Base-by-base conservation (phyloP, 92 coral and sea anemone genomes). In the Zoanthus solanderi region DNA sequence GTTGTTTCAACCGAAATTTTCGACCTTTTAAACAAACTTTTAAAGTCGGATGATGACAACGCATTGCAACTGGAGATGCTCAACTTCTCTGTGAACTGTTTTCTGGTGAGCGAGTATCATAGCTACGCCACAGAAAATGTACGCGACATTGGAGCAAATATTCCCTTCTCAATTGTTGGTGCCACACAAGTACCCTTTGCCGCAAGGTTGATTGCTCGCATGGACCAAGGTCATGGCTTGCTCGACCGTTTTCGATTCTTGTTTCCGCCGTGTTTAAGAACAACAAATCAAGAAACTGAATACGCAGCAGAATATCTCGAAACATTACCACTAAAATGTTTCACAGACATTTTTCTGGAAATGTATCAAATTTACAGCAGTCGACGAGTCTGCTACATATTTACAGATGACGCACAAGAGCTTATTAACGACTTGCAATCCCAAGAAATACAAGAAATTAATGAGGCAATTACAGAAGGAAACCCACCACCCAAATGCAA, bases 211-310 rank as follows among this genome's bases (percentile, higher is more conserved):
- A 84, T 85, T 32, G 46, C 88, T 32, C 66, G 92, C 75, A 86
- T 93, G 83, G 92, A 91, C 83, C 92, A 90, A 72, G 93, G 93
- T 5, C 93, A 88, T 54, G 93, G 93, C 57, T 63, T 93, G 72
- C 90, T 90, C 8, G 90, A 90, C 83, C 47, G 90, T 54, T 88
- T 93, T 72, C 4, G 88, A 47, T 79, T 90, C 31, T 9, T 89
- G 57, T 85, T 88, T 63, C 96, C 91, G 1, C 74, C 84, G 8
- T 90, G 89, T 67, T 89, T 84, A 8, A 84, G 92, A 29, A 93
- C 91, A 37, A 23, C 92, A n/a, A 54, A 87, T 12, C 42, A 79
- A 47, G 90, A 91, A 60, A 93, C 75, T 23, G 89, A 88, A 42
- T 72, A 72, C 32, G 91, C 91, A 0, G 63, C 60, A 45, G 71